phyloP scores from a whole-genome alignment of 2,888 invertebrate species.

The Spialia ferax region DNA sequence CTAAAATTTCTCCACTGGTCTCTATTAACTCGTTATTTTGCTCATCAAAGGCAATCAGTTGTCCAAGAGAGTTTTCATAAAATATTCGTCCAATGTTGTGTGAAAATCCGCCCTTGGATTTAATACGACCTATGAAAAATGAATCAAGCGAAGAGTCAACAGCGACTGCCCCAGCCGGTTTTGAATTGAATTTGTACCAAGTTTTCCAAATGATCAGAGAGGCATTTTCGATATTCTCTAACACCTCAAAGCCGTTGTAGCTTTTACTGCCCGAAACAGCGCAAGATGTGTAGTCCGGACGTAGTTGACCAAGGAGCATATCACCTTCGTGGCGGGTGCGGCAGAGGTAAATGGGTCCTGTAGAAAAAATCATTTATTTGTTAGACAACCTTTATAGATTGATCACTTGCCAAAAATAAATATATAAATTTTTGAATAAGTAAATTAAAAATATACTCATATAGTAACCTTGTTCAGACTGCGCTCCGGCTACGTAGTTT shows the following conservation, averaged over 20 bases:
- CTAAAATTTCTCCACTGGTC: conserved; percentile 91
- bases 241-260: conserved; percentile 89
- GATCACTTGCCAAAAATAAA: no score
- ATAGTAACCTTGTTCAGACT: conserved; percentile 67
- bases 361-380: conserved; percentile 46
- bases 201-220: conserved; percentile 91
- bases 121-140: conserved; percentile 72
- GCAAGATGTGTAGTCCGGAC: conserved; percentile 87
- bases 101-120: conserved; percentile 69
- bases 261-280: conserved; percentile 88
- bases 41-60: conserved; percentile 89
- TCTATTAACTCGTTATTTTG: conserved; percentile 84
- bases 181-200: conserved; percentile 90
- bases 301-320: conserved; percentile 90
- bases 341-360: conserved; percentile 90
- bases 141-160: conserved; percentile 78
- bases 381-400: neutral
- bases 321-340: conserved; percentile 90
- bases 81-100: conserved; percentile 91
- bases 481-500: conserved; percentile 89
- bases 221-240: conserved; percentile 92
- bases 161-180: conserved; percentile 90
- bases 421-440: no score
- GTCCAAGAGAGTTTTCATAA: conserved; percentile 88
- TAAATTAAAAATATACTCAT: no score